These are phyloP conservation scores for Arrhamphus sclerolepis DNA, from an alignment of 2,797 vertebrate species.

Conservation along the genomic window DNA sequence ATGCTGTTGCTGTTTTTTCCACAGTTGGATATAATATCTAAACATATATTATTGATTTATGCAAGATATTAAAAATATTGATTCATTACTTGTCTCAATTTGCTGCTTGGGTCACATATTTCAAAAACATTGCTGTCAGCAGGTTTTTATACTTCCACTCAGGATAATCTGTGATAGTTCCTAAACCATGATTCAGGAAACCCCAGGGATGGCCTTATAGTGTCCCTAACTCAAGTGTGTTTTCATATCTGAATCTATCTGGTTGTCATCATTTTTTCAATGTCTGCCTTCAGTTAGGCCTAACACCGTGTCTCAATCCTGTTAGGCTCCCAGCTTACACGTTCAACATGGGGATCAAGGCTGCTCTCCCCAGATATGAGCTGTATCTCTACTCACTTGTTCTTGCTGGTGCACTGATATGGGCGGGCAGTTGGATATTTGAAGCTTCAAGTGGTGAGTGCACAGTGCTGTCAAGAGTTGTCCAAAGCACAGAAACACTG, in stretches of 20 bases:
- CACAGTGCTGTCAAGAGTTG: constrained; percentile 11
- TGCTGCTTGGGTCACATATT: too few relatives aligned
- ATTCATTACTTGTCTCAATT: too few relatives aligned
- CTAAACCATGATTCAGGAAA: too few relatives aligned
- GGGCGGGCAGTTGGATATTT: constrained; percentile 89
- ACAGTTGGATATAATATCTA: too few relatives aligned
- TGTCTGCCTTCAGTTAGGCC: constrained; percentile 7
- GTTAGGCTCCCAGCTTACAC: constrained; percentile 42
- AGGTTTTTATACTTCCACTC: too few relatives aligned
- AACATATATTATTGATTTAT: neutral
- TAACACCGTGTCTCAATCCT: constrained; percentile 19
- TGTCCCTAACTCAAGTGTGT: neutral
- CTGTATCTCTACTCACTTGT: constrained; percentile 90
- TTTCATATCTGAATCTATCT: neutral
- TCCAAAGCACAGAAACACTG: neutral
- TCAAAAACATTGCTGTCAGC: too few relatives aligned
- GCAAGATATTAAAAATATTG: neutral
- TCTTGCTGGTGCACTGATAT: constrained; percentile 84
- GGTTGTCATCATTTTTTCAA: neutral
- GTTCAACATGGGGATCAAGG: constrained; percentile 88
- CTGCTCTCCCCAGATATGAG: constrained; percentile 87
- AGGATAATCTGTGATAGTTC: too few relatives aligned
- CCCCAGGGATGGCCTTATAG: neutral
- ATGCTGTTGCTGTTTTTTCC: too few relatives aligned
- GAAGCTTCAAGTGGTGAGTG: constrained; percentile 90